Conservation (phyloP, 2,888 invertebrate genomes). For the Aspidiotus rigidus region DNA sequence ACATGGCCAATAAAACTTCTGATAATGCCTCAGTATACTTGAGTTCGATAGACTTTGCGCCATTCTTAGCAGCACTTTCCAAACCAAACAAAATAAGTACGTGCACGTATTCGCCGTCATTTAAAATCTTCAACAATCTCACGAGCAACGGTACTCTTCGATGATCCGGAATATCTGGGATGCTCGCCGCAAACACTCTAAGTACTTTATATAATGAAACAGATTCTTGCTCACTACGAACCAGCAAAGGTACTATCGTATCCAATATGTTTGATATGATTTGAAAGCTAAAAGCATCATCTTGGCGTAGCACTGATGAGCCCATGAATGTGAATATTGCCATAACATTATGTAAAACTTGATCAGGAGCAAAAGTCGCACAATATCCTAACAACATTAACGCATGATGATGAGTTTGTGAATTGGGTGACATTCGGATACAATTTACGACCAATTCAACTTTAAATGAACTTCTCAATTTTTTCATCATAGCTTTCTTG, state of each 20-base stretch:
- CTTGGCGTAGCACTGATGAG: slow-evolving; percentile 79
- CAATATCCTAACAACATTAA: slow-evolving; percentile 70
- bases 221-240: slow-evolving; percentile 43
- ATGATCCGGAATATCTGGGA: slow-evolving; percentile 88
- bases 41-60: background rate
- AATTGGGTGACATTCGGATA: slow-evolving; percentile 80
- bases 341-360: slow-evolving; percentile 87
- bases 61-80: slow-evolving; percentile 45
- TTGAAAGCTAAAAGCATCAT: slow-evolving; percentile 90
- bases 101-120: slow-evolving; percentile 55
- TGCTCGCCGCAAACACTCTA: slow-evolving; percentile 81
- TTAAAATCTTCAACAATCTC: slow-evolving; percentile 66
- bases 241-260: slow-evolving; percentile 76
- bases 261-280: slow-evolving; percentile 83
- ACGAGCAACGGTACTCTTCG: slow-evolving; percentile 70
- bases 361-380: slow-evolving; percentile 67
- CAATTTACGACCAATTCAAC: slow-evolving; percentile 78
- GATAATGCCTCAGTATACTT: slow-evolving; percentile 41
- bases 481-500: slow-evolving; percentile 43
- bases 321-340: slow-evolving; percentile 98
- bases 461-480: slow-evolving; percentile 44
- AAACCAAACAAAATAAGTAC: slow-evolving; percentile 61
- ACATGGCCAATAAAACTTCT: slow-evolving; percentile 46
- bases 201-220: slow-evolving; percentile 48
- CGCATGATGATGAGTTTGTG: slow-evolving; percentile 91